These are phyloP conservation scores for Luperina nickerlii DNA, from an alignment of 2,888 invertebrate genomes.

Conservation along the genomic window DNA sequence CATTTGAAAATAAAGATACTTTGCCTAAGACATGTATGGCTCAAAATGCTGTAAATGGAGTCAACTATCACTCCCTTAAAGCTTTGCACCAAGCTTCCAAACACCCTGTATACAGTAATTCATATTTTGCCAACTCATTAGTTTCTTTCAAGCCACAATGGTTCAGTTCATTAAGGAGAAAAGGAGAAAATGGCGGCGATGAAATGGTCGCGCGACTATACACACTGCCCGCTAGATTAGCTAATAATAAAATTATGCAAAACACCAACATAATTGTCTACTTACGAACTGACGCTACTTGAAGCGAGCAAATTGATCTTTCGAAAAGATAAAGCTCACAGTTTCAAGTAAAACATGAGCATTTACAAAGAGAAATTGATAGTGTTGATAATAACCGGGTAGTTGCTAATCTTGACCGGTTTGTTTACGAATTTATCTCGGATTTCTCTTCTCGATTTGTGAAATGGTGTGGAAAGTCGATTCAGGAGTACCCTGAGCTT, in stretches of 20 bases:
- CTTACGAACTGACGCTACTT: slow-evolving; percentile 24
- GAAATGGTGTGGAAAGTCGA: slow-evolving; percentile 54
- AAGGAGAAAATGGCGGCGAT: slow-evolving; percentile 72
- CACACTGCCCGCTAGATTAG: slow-evolving; percentile 38
- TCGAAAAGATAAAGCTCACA: slow-evolving; percentile 43
- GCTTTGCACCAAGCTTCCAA: no score
- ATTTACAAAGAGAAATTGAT: slow-evolving; percentile 59
- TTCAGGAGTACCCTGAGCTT: slow-evolving; percentile 32
- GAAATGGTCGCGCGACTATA: slow-evolving; percentile 40
- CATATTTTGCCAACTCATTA: slow-evolving; percentile 45
- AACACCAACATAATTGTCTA: slow-evolving; percentile 38
- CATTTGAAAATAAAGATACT: no score
- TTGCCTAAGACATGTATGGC: no score
- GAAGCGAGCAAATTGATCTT: slow-evolving; percentile 35
- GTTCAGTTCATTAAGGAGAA: slow-evolving; percentile 77
- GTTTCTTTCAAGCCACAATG: slow-evolving; percentile 64
- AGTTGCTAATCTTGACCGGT: slow-evolving; percentile 48
- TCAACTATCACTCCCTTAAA: no score
- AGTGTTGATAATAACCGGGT: slow-evolving; percentile 48
- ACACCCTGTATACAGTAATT: not conserved
- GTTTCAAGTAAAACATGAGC: slow-evolving; percentile 56
- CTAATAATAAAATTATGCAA: slow-evolving; percentile 62
- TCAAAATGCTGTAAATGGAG: no score
- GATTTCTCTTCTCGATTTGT: slow-evolving; percentile 50
- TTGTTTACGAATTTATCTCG: slow-evolving; percentile 56